A percentile compares a stretch with the other conserved stretches of the same genome.
Conservation (phyloP, 2,888 invertebrate species). For the Deroplatys truncata region DNA sequence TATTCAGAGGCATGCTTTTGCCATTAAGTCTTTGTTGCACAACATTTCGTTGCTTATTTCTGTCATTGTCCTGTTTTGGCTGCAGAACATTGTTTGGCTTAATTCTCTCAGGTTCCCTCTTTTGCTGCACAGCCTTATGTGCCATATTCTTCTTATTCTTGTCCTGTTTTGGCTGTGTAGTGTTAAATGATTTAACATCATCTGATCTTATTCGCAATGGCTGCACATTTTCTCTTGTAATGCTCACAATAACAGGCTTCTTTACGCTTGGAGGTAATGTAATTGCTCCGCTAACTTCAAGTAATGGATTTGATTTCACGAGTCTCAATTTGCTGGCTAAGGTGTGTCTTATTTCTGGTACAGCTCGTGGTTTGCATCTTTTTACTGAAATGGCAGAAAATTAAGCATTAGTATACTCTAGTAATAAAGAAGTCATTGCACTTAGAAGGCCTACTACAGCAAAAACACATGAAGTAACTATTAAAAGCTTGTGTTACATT, state of each 20-base stretch:
- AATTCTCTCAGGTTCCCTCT: not conserved
- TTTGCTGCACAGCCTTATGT: not conserved
- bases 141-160: not conserved
- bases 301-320: not conserved
- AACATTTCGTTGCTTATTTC: not conserved
- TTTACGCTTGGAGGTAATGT: not conserved
- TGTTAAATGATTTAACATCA: not conserved
- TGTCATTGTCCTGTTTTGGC: not conserved
- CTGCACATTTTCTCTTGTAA: not conserved
- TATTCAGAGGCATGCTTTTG: not conserved
- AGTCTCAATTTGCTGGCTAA: slow-evolving; percentile 5
- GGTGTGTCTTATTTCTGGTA: not conserved
- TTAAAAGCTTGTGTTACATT: too few relatives aligned
- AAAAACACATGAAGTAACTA: too few relatives aligned
- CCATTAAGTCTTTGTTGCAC: not conserved
- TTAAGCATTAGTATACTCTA: not conserved
- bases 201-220: not conserved
- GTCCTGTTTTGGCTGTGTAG: not conserved
- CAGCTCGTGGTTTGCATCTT: not conserved
- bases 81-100: not conserved
- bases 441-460: too few relatives aligned
- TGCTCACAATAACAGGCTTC: not conserved
- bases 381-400: not conserved
- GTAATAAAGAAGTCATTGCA: too few relatives aligned
- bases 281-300: not conserved